Evolutionary conservation across 2,113 vertebrate species (phyloP).

Genomic region (Psammodynastes pulverulentus): DNA sequence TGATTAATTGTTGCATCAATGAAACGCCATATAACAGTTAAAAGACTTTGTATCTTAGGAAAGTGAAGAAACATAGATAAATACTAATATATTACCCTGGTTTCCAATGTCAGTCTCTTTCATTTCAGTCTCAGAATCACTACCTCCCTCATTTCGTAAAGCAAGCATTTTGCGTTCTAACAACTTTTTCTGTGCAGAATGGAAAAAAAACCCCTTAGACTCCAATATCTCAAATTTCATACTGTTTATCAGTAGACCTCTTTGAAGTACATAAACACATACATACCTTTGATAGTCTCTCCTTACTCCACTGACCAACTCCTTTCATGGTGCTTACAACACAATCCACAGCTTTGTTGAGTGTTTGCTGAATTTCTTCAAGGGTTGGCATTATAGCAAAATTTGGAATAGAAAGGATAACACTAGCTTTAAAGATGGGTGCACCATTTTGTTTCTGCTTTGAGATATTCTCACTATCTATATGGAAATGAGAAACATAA

Average conservation of each 20-base stretch:
- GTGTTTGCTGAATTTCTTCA: conserved; percentile 84
- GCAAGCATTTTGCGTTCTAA: conserved; percentile 73
- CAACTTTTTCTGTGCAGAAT: conserved; percentile 72
- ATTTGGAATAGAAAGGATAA: conserved; percentile 84
- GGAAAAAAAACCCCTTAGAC: conserved; percentile 15
- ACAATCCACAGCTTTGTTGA: conserved; percentile 81
- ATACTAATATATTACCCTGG: conserved; percentile 67
- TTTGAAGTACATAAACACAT: conserved; percentile 24
- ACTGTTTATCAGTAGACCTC: neutral
- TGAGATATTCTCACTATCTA: conserved; percentile 64
- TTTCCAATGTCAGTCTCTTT: conserved; percentile 65
- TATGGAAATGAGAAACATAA: conserved; percentile 46
- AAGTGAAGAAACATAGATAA: conserved; percentile 3
- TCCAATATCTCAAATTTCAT: neutral
- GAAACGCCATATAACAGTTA: neutral
- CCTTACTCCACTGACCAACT: conserved; percentile 85
- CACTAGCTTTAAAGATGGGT: conserved; percentile 79
- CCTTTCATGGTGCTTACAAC: conserved; percentile 84
- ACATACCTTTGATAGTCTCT: conserved; percentile 82
- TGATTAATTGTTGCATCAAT: neutral
- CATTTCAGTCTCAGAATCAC: conserved; percentile 77
- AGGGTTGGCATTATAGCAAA: conserved; percentile 80
- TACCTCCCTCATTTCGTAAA: conserved; percentile 69
- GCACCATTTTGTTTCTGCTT: conserved; percentile 59
- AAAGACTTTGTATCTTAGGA: neutral